Base-by-base conservation (phyloP, 2,113 vertebrate species). In the Vicugna pacos region DNA sequence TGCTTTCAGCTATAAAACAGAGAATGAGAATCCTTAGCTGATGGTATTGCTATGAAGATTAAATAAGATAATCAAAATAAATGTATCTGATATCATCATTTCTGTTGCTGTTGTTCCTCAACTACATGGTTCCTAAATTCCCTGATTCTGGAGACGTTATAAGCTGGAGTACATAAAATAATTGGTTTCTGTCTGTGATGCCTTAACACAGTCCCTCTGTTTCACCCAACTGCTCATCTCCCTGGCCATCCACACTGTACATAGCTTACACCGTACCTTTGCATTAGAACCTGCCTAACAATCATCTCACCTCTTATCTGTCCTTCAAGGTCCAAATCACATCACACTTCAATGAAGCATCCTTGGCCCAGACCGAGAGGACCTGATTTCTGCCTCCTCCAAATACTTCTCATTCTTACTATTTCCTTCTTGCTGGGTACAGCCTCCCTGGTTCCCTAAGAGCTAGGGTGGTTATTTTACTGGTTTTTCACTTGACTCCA, bases 201-300 rank as follows among this genome's bases (percentile, higher is more conserved):
- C 7, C 20, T 58, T 20, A 2, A 2, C 7, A 30, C 0, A 50
- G 19, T 38, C 28, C 6, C 2, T n/a, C 14, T 64, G 19, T 12
- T 62, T 38, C 4, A 20, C 0, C 4, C 8, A 28, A 5, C 5
- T 12, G 46, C 28, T 69, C 46, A 6, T 30, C 65, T 85, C 64
- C 2, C 28, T 30, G 70, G 42, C 14, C 30, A 14, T 60, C 15
- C 13, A n/a, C 2, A 35, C 32, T 38, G 8, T 13, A 32, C 76
- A 42, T 5, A 50, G 17, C 22, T 89, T 38, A 22, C 15, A 15
- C 2, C 3, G 2, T 38, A 77, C 13, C 19, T 84, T 38, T 75
- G 56, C 12, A 14, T 28, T 54, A 24, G 14, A 72, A 48, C 30
- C 24, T 32, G 26, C 38, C 46, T 30, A 19, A 58, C 22, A 17